A percentile compares a stretch with the other conserved stretches of the same genome.
phyloP scores from a whole-genome alignment of 2,888 invertebrate genomes.

The Metallyticus violacea region DNA sequence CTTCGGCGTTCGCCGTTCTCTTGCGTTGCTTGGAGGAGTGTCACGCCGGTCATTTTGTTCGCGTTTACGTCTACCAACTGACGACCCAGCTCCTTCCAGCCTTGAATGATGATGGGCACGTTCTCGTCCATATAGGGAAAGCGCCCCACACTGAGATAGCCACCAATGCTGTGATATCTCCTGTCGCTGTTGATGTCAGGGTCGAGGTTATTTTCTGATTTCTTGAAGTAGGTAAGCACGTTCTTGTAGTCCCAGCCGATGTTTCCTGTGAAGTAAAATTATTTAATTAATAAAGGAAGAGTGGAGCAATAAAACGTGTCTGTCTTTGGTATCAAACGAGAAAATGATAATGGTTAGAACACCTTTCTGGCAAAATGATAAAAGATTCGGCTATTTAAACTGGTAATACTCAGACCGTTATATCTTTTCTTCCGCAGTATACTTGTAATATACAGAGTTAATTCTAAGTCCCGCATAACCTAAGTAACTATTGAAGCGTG shows the following conservation, averaged over 20 bases:
- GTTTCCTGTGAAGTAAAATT: slow-evolving; percentile 52
- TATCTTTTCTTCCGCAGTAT: too few species aligned
- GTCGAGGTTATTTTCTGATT: slow-evolving; percentile 62
- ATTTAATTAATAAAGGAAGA: too few species aligned
- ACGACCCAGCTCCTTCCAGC: slow-evolving; percentile 61
- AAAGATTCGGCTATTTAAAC: too few species aligned
- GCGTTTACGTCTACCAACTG: slow-evolving; percentile 45
- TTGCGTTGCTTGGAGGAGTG: slow-evolving; percentile 60
- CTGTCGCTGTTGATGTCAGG: slow-evolving; percentile 51
- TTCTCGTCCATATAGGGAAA: slow-evolving; percentile 50
- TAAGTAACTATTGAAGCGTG: too few species aligned
- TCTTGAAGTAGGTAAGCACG: slow-evolving; percentile 69
- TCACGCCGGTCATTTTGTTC: slow-evolving; percentile 56
- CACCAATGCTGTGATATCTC: slow-evolving; percentile 58
- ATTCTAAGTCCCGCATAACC: too few species aligned
- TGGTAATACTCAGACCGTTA: too few species aligned
- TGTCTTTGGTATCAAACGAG: too few species aligned
- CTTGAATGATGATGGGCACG: slow-evolving; percentile 52
- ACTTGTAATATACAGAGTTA: too few species aligned
- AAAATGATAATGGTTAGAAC: too few species aligned
- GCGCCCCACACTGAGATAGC: slow-evolving; percentile 62
- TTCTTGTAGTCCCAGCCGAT: slow-evolving; percentile 61
- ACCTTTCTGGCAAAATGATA: too few species aligned
- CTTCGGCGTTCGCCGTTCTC: slow-evolving; percentile 59
- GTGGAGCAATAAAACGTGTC: too few species aligned